Evolutionary conservation across 2,113 vertebrate species (phyloP).

Genomic region (Chamaea fasciata): DNA sequence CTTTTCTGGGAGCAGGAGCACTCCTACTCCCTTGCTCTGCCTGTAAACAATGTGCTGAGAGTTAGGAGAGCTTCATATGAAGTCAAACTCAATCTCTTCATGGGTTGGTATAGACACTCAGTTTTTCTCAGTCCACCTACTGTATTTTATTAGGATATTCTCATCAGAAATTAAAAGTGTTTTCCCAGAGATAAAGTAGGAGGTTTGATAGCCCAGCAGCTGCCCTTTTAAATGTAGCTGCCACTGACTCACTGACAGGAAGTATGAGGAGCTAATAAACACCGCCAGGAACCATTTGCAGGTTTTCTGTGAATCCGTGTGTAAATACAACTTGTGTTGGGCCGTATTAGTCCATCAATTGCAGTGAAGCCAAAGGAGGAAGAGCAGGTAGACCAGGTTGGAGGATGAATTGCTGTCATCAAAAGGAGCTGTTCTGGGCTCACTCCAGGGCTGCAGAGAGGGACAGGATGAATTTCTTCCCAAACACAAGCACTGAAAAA

Average conservation of each 20-base stretch:
- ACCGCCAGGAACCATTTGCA: not conserved
- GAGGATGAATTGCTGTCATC: rapidly evolving
- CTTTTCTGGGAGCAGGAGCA: not conserved
- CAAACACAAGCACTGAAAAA: not conserved
- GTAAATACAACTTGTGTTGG: not conserved
- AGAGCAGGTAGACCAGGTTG: not conserved
- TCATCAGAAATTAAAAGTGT: not conserved
- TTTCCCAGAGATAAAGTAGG: not conserved
- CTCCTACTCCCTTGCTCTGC: not conserved
- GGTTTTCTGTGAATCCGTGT: not conserved
- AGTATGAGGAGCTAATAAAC: not conserved
- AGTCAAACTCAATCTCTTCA: not conserved
- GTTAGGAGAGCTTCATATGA: not conserved
- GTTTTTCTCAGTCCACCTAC: not conserved
- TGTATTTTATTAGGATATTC: not conserved
- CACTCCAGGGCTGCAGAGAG: not conserved
- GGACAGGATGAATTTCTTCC: not conserved
- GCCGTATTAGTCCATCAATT: not conserved
- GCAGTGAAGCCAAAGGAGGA: not conserved
- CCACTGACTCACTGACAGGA: not conserved
- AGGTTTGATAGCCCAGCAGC: not conserved
- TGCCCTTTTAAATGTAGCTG: not conserved
- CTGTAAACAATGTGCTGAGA: not conserved
- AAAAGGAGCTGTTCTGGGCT: not conserved
- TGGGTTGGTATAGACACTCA: not conserved